These are phyloP conservation scores for Montifringilla adamsi DNA, from an alignment of 2,113 vertebrate genomes.

Conservation along the genomic window DNA sequence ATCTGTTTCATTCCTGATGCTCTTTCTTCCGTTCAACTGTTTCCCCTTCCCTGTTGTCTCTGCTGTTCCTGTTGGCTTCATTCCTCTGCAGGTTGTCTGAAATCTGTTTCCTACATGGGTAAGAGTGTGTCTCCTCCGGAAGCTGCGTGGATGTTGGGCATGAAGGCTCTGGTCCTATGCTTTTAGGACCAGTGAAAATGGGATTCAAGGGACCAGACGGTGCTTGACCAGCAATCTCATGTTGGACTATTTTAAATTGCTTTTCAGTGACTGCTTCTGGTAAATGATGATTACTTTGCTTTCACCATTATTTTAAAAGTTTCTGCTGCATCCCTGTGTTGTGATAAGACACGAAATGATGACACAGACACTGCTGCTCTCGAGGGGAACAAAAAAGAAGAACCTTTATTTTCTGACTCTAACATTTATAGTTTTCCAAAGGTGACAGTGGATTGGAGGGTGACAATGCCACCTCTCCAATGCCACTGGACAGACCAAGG, in stretches of 20 bases:
- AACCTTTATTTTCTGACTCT: too few species aligned
- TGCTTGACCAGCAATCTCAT: fast-evolving
- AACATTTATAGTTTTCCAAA: too few species aligned
- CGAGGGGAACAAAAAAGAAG: too few species aligned
- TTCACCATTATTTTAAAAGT: background rate
- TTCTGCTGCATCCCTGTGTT: background rate
- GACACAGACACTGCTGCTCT: too few species aligned
- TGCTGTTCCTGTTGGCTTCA: background rate
- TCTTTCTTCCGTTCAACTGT: background rate
- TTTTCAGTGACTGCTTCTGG: background rate
- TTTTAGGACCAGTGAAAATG: background rate
- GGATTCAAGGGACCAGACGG: background rate
- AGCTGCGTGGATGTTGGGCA: background rate
- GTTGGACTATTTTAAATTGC: background rate
- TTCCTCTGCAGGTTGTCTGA: background rate
- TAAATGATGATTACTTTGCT: background rate
- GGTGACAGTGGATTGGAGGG: too few species aligned
- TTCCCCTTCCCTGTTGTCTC: background rate
- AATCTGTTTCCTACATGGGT: background rate
- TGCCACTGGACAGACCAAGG: too few species aligned
- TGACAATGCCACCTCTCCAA: too few species aligned
- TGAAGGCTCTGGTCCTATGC: fast-evolving
- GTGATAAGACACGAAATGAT: too few species aligned
- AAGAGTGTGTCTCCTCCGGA: background rate
- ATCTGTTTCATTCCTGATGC: conserved; percentile 38